These are phyloP conservation scores for Cephalopholis sonnerati DNA, from an alignment of 2,113 vertebrate species.

Conservation along the genomic window DNA sequence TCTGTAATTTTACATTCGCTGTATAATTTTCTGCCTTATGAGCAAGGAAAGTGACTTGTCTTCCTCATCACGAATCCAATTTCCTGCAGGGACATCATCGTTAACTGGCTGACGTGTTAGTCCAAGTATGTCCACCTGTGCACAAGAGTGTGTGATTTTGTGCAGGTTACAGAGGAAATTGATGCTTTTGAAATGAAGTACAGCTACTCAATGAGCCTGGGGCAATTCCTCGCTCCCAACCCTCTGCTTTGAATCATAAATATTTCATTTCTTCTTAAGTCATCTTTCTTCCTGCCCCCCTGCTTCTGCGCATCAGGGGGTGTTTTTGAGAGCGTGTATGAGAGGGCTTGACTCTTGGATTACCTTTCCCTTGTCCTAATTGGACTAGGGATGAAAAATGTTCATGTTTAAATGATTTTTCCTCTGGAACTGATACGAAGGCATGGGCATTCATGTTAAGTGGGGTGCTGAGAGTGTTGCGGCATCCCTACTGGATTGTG, in stretches of 20 bases:
- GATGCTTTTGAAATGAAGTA: conserved; percentile 25
- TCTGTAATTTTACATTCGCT: not conserved
- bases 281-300: conserved; percentile 8
- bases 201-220: conserved; percentile 12
- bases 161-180: conserved; percentile 2
- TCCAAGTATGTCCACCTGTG: not conserved
- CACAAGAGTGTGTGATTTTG: not conserved
- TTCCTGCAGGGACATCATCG: conserved; percentile 13
- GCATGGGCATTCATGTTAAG: too few species aligned
- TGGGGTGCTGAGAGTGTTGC: too few species aligned
- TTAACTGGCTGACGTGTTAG: not conserved
- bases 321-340: not conserved
- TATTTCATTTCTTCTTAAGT: conserved; percentile 43
- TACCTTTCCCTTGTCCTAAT: not conserved
- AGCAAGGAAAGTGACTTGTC: conserved; percentile 1
- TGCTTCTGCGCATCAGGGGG: not conserved
- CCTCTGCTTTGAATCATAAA: conserved; percentile 44
- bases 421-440: not conserved
- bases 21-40: conserved; percentile 30
- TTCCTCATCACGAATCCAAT: conserved; percentile 15
- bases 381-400: not conserved
- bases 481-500: too few species aligned
- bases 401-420: conserved; percentile 26
- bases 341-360: not conserved
- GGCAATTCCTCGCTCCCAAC: conserved; percentile 6